Percentiles rank a stretch among this genome's conserved stretches.
Evolutionary conservation across 2,113 vertebrate species (phyloP).

Genomic region (Motacilla tschutschensis): DNA sequence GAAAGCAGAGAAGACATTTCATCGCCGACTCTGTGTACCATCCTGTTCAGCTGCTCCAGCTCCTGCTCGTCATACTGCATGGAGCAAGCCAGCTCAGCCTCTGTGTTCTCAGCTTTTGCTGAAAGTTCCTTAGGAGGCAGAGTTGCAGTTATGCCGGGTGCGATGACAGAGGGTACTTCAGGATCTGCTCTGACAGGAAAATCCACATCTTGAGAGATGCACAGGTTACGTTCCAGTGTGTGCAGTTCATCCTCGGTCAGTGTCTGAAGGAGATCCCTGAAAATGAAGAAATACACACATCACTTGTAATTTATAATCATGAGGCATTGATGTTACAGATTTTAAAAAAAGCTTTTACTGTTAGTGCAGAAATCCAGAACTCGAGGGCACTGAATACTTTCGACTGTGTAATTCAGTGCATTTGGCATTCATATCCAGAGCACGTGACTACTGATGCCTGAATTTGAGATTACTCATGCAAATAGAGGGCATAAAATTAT

Average conservation of each 20-base stretch:
- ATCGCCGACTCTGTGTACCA: constrained; percentile 92
- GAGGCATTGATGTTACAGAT: background rate
- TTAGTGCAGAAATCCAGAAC: background rate
- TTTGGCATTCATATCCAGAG: background rate
- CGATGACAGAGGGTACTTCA: constrained; percentile 53
- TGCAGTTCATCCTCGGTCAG: constrained; percentile 88
- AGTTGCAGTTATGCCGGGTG: constrained; percentile 44
- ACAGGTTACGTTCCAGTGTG: constrained; percentile 87
- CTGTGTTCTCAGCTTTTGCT: constrained; percentile 71
- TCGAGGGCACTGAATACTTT: background rate
- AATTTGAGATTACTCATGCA: background rate
- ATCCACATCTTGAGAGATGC: constrained; percentile 91
- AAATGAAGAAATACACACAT: background rate
- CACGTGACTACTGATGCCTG: background rate
- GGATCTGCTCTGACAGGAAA: constrained; percentile 63
- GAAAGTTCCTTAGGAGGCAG: constrained; percentile 59
- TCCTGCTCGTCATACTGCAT: constrained; percentile 98
- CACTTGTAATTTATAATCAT: background rate
- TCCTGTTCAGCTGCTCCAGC: constrained; percentile 91
- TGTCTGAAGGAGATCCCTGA: constrained; percentile 91
- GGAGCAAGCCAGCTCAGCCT: constrained; percentile 91
- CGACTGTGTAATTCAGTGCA: background rate
- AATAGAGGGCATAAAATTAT: background rate
- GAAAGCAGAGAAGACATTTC: constrained; percentile 95
- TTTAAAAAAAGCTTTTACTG: background rate